Evolutionary conservation across 2,888 invertebrate species (phyloP).

Genomic region (Habrosyne pyritoides): DNA sequence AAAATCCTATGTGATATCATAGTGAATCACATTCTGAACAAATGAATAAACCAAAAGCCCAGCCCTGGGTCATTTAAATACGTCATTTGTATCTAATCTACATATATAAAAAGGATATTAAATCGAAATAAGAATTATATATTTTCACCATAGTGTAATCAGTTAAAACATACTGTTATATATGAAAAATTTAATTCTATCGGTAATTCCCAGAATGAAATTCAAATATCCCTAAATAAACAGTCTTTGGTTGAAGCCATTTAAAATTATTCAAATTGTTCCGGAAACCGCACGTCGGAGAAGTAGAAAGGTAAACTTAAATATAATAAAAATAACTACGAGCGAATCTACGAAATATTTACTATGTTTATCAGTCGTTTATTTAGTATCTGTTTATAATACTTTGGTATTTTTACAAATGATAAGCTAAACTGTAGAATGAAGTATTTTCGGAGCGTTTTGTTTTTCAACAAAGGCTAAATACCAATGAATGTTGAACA

Average conservation of each 20-base stretch:
- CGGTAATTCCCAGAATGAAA: not conserved
- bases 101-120: not conserved
- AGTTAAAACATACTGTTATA: not conserved
- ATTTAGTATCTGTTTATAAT: conserved; percentile 3
- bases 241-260: not conserved
- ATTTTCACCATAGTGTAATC: not conserved
- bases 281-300: not conserved
- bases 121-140: not conserved
- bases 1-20: not conserved
- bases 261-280: not conserved
- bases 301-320: conserved; percentile 1
- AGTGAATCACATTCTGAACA: not conserved
- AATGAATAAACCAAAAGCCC: not conserved
- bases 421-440: not conserved
- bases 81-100: too few species aligned
- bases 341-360: conserved; percentile 1
- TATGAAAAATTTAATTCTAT: not conserved
- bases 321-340: not conserved
- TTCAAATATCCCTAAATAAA: not conserved
- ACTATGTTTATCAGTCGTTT: not conserved
- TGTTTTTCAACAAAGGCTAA: not conserved
- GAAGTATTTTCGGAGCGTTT: not conserved
- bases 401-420: not conserved
- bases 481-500: not conserved
- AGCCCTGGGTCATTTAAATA: too few species aligned